phyloP scores from a whole-genome alignment of 2,888 invertebrate species.

The Meloe dianella region DNA sequence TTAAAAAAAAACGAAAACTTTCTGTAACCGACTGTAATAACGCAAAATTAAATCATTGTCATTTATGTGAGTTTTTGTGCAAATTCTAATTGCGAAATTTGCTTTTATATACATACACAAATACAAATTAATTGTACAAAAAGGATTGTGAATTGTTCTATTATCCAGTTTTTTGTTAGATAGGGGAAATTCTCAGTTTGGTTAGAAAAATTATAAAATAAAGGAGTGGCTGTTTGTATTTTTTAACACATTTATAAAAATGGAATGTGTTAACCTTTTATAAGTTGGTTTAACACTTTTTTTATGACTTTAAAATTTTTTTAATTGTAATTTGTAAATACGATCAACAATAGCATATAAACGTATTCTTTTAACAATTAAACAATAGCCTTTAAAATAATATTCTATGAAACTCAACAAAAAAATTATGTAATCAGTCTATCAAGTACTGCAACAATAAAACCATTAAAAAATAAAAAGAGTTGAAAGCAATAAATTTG shows the following conservation, averaged over 20 bases:
- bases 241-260: constrained; percentile 8
- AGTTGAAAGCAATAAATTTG: constrained; percentile 5
- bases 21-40: not conserved
- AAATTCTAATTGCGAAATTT: not conserved
- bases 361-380: not conserved
- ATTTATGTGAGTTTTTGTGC: not conserved
- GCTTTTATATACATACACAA: not conserved
- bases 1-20: not conserved
- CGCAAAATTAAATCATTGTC: too few relatives aligned
- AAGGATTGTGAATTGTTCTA: not conserved
- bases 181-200: not conserved
- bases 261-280: not conserved
- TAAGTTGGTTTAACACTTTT: not conserved
- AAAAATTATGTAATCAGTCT: not conserved
- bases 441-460: not conserved
- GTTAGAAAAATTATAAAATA: constrained; percentile 1
- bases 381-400: not conserved
- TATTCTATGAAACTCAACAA: not conserved
- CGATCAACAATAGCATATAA: too few relatives aligned
- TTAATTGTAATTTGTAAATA: not conserved
- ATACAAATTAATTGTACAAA: not conserved
- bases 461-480: not conserved
- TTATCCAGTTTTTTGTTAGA: not conserved
- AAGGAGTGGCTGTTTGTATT: not conserved
- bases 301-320: not conserved